Conservation (phyloP, 2,888 invertebrate genomes). For the Rhynchonema sp. region DNA sequence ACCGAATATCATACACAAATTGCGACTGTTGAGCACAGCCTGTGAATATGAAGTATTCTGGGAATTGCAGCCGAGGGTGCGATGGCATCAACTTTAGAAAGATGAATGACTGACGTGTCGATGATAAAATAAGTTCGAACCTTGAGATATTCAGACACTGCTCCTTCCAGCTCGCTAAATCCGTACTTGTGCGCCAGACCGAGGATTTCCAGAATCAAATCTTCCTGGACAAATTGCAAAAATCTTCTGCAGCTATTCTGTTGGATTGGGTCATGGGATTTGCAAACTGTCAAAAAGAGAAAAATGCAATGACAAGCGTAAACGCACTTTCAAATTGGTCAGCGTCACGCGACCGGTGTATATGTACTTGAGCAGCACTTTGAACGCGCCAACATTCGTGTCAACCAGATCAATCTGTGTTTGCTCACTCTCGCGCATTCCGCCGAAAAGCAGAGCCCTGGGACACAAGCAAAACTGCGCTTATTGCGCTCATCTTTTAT, state of each 20-base stretch:
- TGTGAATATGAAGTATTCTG: conserved; percentile 6
- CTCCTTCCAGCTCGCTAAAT: conserved; percentile 67
- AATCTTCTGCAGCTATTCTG: no score
- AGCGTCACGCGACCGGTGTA: conserved; percentile 52
- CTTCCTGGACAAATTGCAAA: conserved; percentile 25
- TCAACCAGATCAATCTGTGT: conserved; percentile 64
- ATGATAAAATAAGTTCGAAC: no score
- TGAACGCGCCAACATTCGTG: conserved; percentile 32
- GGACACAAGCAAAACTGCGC: not conserved
- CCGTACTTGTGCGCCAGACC: conserved; percentile 90
- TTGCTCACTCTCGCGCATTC: conserved; percentile 45
- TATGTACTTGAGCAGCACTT: conserved; percentile 62
- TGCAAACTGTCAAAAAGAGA: no score
- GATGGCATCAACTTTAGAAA: not conserved
- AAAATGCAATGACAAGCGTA: not conserved
- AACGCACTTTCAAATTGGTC: conserved; percentile 39
- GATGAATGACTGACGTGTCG: no score
- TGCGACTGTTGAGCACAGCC: conserved; percentile 61
- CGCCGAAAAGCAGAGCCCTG: conserved; percentile 44
- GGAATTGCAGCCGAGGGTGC: not conserved
- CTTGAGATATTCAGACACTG: conserved; percentile 80
- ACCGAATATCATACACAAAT: conserved; percentile 84
- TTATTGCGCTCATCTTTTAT: no score
- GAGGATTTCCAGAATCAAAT: conserved; percentile 41
- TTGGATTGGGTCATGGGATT: no score